Base-by-base conservation (phyloP, 1,140 invertebrate genomes). In the Caenorhabditis inopinata region DNA sequence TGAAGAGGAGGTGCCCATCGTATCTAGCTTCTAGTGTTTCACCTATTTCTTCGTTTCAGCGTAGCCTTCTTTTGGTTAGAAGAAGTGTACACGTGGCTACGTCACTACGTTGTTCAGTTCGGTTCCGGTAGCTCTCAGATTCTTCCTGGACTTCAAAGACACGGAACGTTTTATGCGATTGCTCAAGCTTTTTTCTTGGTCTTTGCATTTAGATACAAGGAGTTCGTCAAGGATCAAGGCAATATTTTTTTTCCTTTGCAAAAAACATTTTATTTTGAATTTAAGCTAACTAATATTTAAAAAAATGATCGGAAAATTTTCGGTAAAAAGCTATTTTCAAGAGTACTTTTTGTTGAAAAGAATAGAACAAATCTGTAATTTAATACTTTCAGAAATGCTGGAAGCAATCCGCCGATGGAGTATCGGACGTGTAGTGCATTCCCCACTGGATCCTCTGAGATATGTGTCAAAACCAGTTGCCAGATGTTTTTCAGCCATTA, bases 181-280 rank as follows among this genome's bases (percentile, higher is more conserved):
- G 79, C 68, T 27, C 82, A 83, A 23, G 82, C 83, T 4, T 51
- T 83, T 25, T 83, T 83, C 81, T 21, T 83, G 21, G 73, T 76
- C 14, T 83, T 83, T 49, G 76, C 79, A 9, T 83, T 83, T 45
- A 42, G 83, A 46, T 83, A 83, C 38, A 83, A 83, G 58, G 81
- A 83, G 16, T 53, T 83, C 9, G 82, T 83, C 21, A 81, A 83
- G 74, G 29, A 49, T 68, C 48, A 58, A 46, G 74, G 80, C 78
- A 14, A 29, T 16, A 12, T 58, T 25, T 42, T 3, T 0, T 11
- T 58, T 49, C 18, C 14, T 38, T 12, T 21, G 27, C 14, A 18
- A 35, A 77, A 42, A 21, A 12, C 12, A 48, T 58, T 38, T 42
- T n/a, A n/a, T n/a, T n/a, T n/a, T n/a, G n/a, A n/a, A 35, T 68